These are phyloP conservation scores for Sphecodes monilicornis DNA, from an alignment of 2,888 invertebrate species.

Conservation along the genomic window DNA sequence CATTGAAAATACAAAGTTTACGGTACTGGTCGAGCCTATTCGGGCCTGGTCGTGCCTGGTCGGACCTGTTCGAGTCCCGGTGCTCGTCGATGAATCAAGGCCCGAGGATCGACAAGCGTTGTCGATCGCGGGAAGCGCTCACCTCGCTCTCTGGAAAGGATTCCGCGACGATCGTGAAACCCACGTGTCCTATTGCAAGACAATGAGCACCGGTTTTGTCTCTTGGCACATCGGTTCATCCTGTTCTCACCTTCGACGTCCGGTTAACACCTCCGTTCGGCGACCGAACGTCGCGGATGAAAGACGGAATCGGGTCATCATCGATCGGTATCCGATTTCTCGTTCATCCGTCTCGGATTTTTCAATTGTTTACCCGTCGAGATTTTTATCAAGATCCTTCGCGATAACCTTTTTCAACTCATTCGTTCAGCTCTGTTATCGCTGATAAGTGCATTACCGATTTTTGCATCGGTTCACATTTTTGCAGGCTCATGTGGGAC, in stretches of 20 bases:
- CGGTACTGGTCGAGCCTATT: conserved; percentile 25
- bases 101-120: conserved; percentile 18
- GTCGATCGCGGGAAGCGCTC: conserved; percentile 32
- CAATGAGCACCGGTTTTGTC: conserved; percentile 20
- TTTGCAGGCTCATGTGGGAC: background rate
- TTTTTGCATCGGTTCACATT: background rate
- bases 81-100: conserved; percentile 48
- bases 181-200: conserved; percentile 3
- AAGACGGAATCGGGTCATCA: background rate
- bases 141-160: conserved; percentile 32
- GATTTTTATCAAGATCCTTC: background rate
- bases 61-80: background rate
- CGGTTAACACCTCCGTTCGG: background rate
- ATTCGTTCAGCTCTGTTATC: background rate
- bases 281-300: background rate
- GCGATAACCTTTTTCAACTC: background rate
- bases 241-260: conserved; percentile 1
- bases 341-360: background rate
- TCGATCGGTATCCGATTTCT: background rate
- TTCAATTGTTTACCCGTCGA: background rate
- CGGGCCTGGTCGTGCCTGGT: background rate
- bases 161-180: conserved; percentile 36
- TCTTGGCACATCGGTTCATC: conserved; percentile 20
- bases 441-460: background rate
- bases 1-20: conserved; percentile 54